Evolutionary conservation across 1,140 invertebrate species (phyloP), one percentile per base, ranked within the genome.

Genomic region (Drosophila mojavensis): DNA sequence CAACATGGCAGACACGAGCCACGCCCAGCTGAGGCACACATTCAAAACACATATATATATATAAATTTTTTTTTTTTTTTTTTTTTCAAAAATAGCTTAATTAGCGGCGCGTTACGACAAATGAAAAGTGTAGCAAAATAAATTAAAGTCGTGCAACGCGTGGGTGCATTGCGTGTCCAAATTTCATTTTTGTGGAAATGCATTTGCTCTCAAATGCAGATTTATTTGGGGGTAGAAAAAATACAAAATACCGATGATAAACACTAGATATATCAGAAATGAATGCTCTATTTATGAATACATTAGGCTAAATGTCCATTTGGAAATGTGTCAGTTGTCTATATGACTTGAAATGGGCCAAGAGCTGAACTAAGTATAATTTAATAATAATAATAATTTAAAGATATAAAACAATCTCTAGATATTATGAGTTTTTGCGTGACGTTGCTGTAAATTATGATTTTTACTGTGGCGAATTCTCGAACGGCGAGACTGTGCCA

Each of bases 61-160:
- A 28, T 58, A 65, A 48, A 51, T 28, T 11, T 17, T 30, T 26
- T 4, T 66, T 28, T 69, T 62, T 51, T 13, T 66, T 6, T 59
- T 5, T 47, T 39, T 69, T 69, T 53, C 20, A 79, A 86, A 86
- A 86, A 86, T 86, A 86, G 73, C 83, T 86, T 86, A 83, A 86
- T 88, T 86, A 86, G 83, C 81, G 69, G 66, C 61, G 77, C 75
- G 83, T 70, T 72, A 63, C 75, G 61, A 63, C 73, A 67, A 61
- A 76, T 72, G 66, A 70, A 81, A 77, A 77, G 71, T 82, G 75
- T 77, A 75, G 60, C 67, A 59, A 83, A 83, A 73, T 71, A 81
- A 80, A 77, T 74, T 63, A 81, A 69, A 65, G 41, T 63, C 56
- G 33, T 64, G 41, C 50, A 64, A 61, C 75, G 80, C 54, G 72